Percentiles rank a stretch among this genome's conserved stretches.
phyloP scores from a whole-genome alignment of 2,113 vertebrate species.

The Spermophilus dauricus region DNA sequence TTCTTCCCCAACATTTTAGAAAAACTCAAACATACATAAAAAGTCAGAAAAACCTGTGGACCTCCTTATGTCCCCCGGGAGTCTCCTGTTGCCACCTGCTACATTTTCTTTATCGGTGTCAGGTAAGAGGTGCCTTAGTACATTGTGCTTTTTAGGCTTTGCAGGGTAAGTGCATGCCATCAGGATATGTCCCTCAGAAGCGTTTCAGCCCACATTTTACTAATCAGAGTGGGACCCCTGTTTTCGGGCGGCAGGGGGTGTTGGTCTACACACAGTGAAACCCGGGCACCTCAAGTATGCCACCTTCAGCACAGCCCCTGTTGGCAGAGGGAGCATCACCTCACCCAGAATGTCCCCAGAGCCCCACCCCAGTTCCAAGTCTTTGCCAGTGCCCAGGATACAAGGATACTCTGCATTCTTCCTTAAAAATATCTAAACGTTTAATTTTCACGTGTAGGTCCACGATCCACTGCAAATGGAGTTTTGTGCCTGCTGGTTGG shows the following conservation, averaged over 20 bases:
- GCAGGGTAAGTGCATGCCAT: not conserved
- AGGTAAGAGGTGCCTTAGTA: not conserved
- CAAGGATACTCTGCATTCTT: not conserved
- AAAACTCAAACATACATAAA: not conserved
- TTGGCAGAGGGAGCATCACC: rapidly evolving
- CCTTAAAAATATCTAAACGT: not conserved
- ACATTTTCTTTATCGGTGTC: not conserved
- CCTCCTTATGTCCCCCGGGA: not conserved
- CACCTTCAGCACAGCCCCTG: not conserved
- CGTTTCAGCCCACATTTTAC: rapidly evolving
- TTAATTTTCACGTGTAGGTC: not conserved
- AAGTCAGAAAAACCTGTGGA: not conserved
- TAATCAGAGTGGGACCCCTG: not conserved
- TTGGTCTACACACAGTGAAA: not conserved
- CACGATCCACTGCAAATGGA: too few species aligned
- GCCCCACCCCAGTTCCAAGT: not conserved
- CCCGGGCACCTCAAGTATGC: rapidly evolving
- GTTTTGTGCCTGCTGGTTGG: too few species aligned
- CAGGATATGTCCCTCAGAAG: rapidly evolving
- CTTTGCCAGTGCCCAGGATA: not conserved
- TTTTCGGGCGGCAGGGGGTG: not conserved
- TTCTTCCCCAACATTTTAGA: not conserved
- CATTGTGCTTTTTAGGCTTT: not conserved
- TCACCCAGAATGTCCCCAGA: not conserved
- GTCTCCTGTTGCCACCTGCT: not conserved